Evolutionary conservation across 2,113 vertebrate species (phyloP), one percentile per base, ranked within the genome.

Genomic region (Tetrao urogallus): DNA sequence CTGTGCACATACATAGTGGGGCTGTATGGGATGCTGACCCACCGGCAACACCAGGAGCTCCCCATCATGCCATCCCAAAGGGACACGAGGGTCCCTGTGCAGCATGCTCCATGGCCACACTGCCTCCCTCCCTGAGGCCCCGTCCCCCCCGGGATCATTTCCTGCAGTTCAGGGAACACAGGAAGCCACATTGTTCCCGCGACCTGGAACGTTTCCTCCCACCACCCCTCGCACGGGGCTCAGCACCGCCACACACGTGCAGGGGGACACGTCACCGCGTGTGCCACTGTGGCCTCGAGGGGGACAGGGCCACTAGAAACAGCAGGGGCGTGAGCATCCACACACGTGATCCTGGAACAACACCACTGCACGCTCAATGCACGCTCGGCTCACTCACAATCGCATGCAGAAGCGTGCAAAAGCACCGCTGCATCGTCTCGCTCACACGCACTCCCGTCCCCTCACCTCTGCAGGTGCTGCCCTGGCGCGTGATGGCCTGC

Each of bases 381-480:
- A 34, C 14, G 0, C 1, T 1, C 0, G 0, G 56, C 24, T 6
- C 47, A 24, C 52, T 54, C 52, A 54, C 52, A 28, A 54, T 5
- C 0, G 1, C 16, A 1, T 8, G 20, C 24, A 10, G 20, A 34
- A 6, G 2, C n/a, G 13, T 2, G 2, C 60, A 28, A 20, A 36
- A 30, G 36, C 30, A 9, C 42, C 38, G 2, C 0, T 30, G 4
- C 11, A 0, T 0, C 0, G 20, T 8, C 56, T 38, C 22, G 40
- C 64, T 15, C 19, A 11, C 16, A 10, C 71, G 28, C 75, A 18
- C 6, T 34, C 54, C 57, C 67, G 8, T 25, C 61, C 61, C 93
- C 98, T 98, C 94, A 99, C 99, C 99, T 98, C 98, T 96, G 94
- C 99, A 99, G 94, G 98, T 97, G 86, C 99, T 99, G 76, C 99